These are phyloP conservation scores for Heliconius hewitsoni DNA, from an alignment of 1,140 invertebrate genomes.

Conservation along the genomic window DNA sequence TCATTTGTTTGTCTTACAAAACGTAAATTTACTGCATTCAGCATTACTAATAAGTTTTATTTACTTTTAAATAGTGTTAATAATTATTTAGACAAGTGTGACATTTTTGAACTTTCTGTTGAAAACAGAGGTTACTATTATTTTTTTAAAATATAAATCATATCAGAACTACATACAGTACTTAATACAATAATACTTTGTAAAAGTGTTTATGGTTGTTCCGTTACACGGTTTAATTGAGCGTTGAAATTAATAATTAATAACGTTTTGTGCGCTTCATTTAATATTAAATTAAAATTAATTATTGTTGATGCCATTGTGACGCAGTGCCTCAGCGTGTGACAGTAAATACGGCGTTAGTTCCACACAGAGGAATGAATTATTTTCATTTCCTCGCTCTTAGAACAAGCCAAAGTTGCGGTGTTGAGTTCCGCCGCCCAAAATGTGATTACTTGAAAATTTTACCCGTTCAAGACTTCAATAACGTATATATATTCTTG, in stretches of 20 bases:
- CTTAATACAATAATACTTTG: neutral
- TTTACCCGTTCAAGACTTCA: too few species aligned
- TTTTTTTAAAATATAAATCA: neutral
- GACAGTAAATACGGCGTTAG: neutral
- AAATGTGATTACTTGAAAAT: too few species aligned
- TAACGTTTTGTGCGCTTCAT: neutral
- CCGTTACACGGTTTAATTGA: neutral
- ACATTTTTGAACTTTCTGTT: neutral
- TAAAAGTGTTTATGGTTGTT: neutral
- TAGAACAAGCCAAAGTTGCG: too few species aligned
- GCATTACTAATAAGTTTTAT: neutral
- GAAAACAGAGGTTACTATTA: neutral
- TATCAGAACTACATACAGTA: neutral
- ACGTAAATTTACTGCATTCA: neutral
- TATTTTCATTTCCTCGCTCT: neutral
- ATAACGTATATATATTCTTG: too few species aligned
- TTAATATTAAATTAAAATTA: neutral
- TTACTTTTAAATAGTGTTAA: neutral
- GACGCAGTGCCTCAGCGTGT: neutral
- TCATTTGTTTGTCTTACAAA: neutral
- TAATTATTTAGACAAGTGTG: neutral
- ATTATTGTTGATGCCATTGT: neutral
- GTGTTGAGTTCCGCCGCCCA: too few species aligned
- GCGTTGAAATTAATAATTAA: slow-evolving; percentile 3
- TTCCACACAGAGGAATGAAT: neutral